Evolutionary conservation across 2,797 vertebrate species (phyloP).

Genomic region (Leptodactylus fallax): DNA sequence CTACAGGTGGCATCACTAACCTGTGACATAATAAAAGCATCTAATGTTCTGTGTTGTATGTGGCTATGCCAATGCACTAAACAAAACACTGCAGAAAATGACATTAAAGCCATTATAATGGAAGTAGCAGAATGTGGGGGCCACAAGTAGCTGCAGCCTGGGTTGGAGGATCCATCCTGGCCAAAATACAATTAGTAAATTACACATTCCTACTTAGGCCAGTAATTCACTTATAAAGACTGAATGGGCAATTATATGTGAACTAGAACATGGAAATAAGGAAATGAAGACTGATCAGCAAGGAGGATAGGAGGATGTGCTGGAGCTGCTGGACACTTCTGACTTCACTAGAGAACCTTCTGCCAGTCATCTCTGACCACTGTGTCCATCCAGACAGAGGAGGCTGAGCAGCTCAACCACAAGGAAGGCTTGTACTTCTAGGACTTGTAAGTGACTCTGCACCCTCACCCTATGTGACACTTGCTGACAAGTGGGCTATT

Average conservation of each 20-base stretch:
- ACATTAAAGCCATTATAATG: constrained; percentile 55
- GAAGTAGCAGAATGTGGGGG: constrained; percentile 31
- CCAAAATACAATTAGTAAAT: constrained; percentile 72
- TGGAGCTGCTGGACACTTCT: constrained; percentile 10
- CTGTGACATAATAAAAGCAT: not conserved
- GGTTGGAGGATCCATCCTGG: constrained; percentile 60
- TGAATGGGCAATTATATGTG: constrained; percentile 68
- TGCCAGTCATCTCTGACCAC: constrained; percentile 1
- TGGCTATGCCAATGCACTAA: constrained; percentile 12
- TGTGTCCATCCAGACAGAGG: not conserved
- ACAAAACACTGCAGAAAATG: constrained; percentile 57
- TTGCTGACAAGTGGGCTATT: not conserved
- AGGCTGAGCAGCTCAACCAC: no score
- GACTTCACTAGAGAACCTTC: not conserved
- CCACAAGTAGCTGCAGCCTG: constrained; percentile 13
- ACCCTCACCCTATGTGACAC: not conserved
- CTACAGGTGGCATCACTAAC: not conserved
- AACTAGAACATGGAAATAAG: constrained; percentile 67
- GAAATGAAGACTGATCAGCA: constrained; percentile 72
- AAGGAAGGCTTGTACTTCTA: constrained; percentile 7
- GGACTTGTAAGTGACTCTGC: not conserved
- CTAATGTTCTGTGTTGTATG: constrained; percentile 25
- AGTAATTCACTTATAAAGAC: constrained; percentile 71
- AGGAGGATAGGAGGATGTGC: not conserved
- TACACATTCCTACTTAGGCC: constrained; percentile 68